Evolutionary conservation across 1,140 invertebrate genomes (phyloP).

Genomic region (Neodiprion fabricii): DNA sequence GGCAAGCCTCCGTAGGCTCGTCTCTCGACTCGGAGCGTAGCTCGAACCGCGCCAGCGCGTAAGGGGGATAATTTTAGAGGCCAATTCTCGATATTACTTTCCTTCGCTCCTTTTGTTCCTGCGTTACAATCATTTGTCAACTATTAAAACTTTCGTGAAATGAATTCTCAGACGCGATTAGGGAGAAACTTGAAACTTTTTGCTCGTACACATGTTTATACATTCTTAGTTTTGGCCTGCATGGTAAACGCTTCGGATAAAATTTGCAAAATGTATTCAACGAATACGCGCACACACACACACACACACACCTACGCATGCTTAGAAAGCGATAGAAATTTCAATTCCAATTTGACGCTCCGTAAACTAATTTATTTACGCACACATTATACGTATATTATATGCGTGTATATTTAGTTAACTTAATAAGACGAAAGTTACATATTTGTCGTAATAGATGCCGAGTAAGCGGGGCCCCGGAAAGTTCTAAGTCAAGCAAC

Average conservation of each 20-base stretch:
- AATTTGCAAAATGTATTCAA: too few relatives aligned
- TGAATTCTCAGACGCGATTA: too few relatives aligned
- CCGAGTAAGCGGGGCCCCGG: background rate
- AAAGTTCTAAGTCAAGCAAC: constrained; percentile 1
- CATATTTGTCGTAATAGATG: constrained; percentile 1
- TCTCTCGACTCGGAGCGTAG: background rate
- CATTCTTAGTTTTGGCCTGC: too few relatives aligned
- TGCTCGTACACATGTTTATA: too few relatives aligned
- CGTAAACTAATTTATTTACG: background rate
- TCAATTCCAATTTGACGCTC: background rate
- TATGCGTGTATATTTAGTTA: background rate
- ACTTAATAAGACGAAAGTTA: background rate
- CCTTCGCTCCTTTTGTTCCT: constrained; percentile 18
- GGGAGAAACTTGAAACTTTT: too few relatives aligned
- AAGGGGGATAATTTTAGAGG: background rate
- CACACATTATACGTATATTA: background rate
- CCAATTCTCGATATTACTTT: background rate
- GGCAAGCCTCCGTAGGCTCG: constrained; percentile 20
- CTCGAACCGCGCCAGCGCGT: background rate
- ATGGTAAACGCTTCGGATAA: too few relatives aligned
- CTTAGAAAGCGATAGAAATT: background rate
- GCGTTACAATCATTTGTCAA: too few relatives aligned
- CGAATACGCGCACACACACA: too few relatives aligned
- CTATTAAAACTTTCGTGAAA: too few relatives aligned
- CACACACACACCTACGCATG: too few relatives aligned